Evolutionary conservation across 1,140 invertebrate genomes (phyloP).

Genomic region (Reticulitermes speratus): DNA sequence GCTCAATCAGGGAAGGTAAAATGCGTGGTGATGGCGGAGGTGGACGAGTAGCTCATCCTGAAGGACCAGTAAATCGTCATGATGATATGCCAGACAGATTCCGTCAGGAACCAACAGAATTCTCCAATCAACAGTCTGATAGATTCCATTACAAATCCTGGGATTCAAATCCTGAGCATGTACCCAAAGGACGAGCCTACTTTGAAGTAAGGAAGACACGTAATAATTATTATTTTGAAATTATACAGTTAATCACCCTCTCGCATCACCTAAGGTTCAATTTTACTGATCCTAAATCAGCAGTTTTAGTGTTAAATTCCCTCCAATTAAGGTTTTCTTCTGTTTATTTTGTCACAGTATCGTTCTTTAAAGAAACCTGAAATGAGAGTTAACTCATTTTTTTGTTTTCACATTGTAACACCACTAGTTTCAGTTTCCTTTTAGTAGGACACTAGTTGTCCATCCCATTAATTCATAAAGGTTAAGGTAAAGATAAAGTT

Average conservation of each 20-base stretch:
- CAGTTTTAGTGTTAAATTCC: not conserved
- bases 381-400: too few species aligned
- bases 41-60: not conserved
- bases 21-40: slow-evolving; percentile 19
- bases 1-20: slow-evolving; percentile 17
- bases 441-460: too few species aligned
- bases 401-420: too few species aligned
- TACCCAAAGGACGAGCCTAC: slow-evolving; percentile 29
- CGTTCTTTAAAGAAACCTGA: too few species aligned
- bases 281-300: not conserved
- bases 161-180: slow-evolving; percentile 31
- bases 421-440: too few species aligned
- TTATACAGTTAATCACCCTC: not conserved
- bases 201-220: slow-evolving; percentile 25
- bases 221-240: not conserved
- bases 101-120: slow-evolving; percentile 5
- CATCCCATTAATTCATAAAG: too few species aligned
- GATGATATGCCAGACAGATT: slow-evolving; percentile 2
- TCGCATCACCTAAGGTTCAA: not conserved
- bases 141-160: slow-evolving; percentile 24
- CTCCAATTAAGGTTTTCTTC: too few species aligned
- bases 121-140: not conserved
- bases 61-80: not conserved
- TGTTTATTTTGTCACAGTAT: too few species aligned
- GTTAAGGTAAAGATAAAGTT: too few species aligned